Evolutionary conservation across 2,797 vertebrate genomes (phyloP).

Genomic region (Iguana delicatissima): DNA sequence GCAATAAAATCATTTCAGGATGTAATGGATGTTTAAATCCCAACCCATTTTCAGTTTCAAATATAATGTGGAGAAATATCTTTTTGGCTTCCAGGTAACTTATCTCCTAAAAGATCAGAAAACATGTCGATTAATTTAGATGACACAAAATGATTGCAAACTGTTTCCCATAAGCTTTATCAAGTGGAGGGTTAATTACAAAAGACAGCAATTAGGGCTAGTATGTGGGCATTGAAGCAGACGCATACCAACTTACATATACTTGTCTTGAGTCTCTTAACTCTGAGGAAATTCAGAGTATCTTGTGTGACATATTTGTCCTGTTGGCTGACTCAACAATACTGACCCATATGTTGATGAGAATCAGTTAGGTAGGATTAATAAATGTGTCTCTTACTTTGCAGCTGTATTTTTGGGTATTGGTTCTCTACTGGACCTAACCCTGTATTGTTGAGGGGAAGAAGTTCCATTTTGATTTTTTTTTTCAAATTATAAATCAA

Average conservation of each 20-base stretch:
- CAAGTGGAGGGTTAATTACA: conserved; percentile 17
- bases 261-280: neutral
- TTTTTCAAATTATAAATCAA: no score
- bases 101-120: conserved; percentile 23
- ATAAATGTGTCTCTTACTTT: neutral
- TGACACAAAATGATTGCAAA: neutral
- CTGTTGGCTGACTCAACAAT: accelerated
- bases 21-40: conserved; percentile 38
- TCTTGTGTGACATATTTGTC: neutral
- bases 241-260: neutral
- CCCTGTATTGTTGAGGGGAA: neutral
- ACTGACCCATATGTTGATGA: neutral
- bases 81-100: neutral
- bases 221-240: neutral
- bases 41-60: conserved; percentile 12
- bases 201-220: neutral
- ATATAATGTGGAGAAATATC: neutral
- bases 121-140: neutral
- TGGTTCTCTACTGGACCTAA: neutral
- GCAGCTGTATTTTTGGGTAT: neutral
- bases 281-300: neutral
- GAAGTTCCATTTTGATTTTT: neutral
- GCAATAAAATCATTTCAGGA: conserved; percentile 53
- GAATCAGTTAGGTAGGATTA: no score
- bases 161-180: conserved; percentile 1